Evolutionary conservation across 2,797 vertebrate species (phyloP).

Genomic region (Harpagifer antarcticus): DNA sequence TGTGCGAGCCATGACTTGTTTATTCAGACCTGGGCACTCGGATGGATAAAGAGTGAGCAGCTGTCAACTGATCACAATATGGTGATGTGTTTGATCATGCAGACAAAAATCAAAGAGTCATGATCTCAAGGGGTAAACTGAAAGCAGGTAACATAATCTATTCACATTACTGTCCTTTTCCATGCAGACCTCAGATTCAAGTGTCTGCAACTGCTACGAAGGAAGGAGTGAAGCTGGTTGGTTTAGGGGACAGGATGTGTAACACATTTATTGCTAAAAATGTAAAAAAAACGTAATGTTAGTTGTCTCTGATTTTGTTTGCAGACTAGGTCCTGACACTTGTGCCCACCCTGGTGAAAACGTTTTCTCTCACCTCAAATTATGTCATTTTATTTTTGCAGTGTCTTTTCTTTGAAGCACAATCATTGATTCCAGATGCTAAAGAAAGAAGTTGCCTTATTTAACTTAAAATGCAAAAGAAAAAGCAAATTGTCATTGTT

Average conservation of each 20-base stretch:
- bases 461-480: not conserved
- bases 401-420: not conserved
- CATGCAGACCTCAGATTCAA: not conserved
- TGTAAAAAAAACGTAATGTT: not conserved
- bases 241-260: not conserved
- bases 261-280: not conserved
- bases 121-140: conserved; percentile 8
- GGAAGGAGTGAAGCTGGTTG: not conserved
- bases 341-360: conserved; percentile 36
- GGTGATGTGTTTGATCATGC: conserved; percentile 11
- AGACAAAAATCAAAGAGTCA: not conserved
- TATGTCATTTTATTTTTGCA: not conserved
- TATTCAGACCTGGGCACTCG: not conserved
- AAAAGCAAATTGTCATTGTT: not conserved
- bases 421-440: not conserved
- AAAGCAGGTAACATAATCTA: conserved; percentile 27
- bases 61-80: conserved; percentile 14
- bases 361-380: not conserved
- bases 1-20: not conserved
- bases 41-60: not conserved
- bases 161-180: not conserved
- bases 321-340: not conserved
- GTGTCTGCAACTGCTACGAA: not conserved
- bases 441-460: not conserved
- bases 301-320: not conserved